Conservation (phyloP, 1,140 invertebrate species). For the Apolygus lucorum region DNA sequence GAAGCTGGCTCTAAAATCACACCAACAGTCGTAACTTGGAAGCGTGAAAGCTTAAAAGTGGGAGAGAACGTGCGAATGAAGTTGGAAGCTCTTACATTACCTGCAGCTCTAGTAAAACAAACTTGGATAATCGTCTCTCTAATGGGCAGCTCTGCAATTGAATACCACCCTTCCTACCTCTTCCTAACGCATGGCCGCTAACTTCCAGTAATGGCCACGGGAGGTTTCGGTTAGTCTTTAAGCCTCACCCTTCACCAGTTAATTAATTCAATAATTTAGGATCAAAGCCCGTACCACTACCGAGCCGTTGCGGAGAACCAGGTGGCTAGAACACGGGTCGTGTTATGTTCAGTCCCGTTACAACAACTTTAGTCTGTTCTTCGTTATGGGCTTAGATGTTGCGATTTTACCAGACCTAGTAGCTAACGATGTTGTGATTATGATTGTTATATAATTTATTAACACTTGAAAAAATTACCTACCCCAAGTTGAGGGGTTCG, state of each 20-base stretch:
- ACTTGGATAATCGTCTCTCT: neutral
- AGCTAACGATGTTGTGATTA: too few species aligned
- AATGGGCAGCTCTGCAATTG: neutral
- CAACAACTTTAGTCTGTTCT: neutral
- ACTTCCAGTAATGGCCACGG: neutral
- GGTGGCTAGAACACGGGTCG: neutral
- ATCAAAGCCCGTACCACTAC: neutral
- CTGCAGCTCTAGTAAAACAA: too few species aligned
- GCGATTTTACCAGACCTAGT: too few species aligned
- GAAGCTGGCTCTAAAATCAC: too few species aligned
- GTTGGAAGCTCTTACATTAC: too few species aligned
- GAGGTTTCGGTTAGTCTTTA: neutral
- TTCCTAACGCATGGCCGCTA: neutral
- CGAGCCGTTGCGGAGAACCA: neutral
- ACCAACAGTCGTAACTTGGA: too few species aligned
- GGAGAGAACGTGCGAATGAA: too few species aligned
- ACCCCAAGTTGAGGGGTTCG: too few species aligned
- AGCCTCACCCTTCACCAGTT: neutral
- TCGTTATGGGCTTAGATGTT: neutral
- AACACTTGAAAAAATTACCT: too few species aligned
- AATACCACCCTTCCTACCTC: neutral
- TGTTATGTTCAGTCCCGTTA: neutral
- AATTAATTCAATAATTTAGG: conserved; percentile 1
- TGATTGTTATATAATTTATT: too few species aligned
- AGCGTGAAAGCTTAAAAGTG: too few species aligned